Base-by-base conservation (phyloP, 2,888 invertebrate species). In the Arge pagana region DNA sequence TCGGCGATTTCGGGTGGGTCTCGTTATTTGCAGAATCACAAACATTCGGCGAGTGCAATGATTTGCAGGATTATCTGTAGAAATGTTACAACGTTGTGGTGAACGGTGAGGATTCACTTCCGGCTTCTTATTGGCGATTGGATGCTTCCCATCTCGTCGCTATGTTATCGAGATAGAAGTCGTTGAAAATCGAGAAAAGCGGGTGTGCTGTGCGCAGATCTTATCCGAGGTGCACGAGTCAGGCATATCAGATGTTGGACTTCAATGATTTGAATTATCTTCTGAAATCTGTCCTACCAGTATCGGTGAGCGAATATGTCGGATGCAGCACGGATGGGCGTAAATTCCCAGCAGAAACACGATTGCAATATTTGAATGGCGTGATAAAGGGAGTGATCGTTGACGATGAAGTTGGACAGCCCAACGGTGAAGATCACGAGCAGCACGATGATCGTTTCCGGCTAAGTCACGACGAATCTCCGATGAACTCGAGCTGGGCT, bases 101-200 rank as follows among this genome's bases (percentile, higher is more conserved):
- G 15, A 40, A n/a, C n/a, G 5, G 18, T 16, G 1, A 18, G 1
- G n/a, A 3, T 7, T 7, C 16, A 23, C 10, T 43, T 18, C 56
- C 57, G 13, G 42, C 52, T 7, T 11, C 54, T 8, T 58, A 52
- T 13, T 43, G 60, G 1, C 48, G 60, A 42, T 18, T 57, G 6
- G 58, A 61, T 8, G 58, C 59, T 0, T 54, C 57, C 19, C 61
- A 61, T 19, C 23, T 61, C 1, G 23, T 54, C 1, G 49, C 54
- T 6, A 56, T 61, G 59, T 48, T 61, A 3, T 21, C 53, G 4
- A 50, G 59, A 16, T 58, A 54, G 54, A 53, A 56, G 23, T 59
- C 48, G 21, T 15, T 56, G 5, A 48, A 57, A 4, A 24, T 10
- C 10, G 37, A 48, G n/a, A 16, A 48, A 5, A 35, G 16, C 13